These are phyloP conservation scores for Dynastes grantii DNA, from an alignment of 2,888 invertebrate species.

Conservation along the genomic window DNA sequence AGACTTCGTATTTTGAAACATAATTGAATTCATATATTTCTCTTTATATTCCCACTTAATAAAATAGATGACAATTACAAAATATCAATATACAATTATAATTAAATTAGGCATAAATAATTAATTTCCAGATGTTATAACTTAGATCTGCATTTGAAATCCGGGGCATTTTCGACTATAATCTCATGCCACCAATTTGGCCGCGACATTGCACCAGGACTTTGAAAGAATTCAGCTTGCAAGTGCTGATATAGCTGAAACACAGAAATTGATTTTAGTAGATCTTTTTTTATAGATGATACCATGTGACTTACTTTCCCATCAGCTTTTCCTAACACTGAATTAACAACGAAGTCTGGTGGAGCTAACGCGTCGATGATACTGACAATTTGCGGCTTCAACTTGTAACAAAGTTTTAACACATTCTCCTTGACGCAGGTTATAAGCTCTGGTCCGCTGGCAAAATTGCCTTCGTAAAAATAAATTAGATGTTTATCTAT, in stretches of 20 bases:
- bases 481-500: constrained; percentile 76
- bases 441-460: constrained; percentile 70
- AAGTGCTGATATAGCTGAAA: constrained; percentile 82
- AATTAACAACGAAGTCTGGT: constrained; percentile 91
- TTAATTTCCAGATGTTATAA: constrained; percentile 55
- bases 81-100: constrained; percentile 50
- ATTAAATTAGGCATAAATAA: constrained; percentile 45
- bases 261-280: constrained; percentile 33
- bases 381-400: constrained; percentile 84
- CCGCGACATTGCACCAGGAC: constrained; percentile 79
- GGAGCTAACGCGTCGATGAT: constrained; percentile 91
- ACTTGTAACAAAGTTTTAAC: constrained; percentile 77
- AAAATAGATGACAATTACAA: constrained; percentile 51
- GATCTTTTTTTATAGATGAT: constrained; percentile 14
- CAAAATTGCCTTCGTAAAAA: constrained; percentile 75
- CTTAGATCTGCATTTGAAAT: constrained; percentile 61
- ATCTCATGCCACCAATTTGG: constrained; percentile 84
- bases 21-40: constrained; percentile 4
- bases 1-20: too few species aligned
- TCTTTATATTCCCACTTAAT: constrained; percentile 49
- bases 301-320: constrained; percentile 77
- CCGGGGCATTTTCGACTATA: constrained; percentile 65
- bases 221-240: constrained; percentile 80
- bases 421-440: constrained; percentile 79
- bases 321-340: constrained; percentile 88